Percentiles rank a stretch among this genome's conserved stretches.
phyloP scores from a whole-genome alignment of 2,888 invertebrate species.

The Nymphalis polychloros region DNA sequence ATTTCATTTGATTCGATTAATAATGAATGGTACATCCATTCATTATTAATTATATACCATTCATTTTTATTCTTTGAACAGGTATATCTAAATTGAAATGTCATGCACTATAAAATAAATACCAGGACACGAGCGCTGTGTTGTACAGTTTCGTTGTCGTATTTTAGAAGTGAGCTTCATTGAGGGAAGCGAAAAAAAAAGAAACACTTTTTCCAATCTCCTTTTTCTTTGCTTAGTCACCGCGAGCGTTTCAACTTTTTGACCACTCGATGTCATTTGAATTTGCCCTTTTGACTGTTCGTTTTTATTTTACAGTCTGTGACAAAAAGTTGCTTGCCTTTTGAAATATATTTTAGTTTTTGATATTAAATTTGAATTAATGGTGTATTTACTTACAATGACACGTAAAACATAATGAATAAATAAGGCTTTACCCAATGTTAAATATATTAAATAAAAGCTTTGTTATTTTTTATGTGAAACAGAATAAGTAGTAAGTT shows the following conservation, averaged over 20 bases:
- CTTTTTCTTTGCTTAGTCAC: slow-evolving; percentile 28
- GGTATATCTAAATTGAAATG: no score
- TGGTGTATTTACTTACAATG: background rate
- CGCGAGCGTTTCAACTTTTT: slow-evolving; percentile 26
- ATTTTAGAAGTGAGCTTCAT: slow-evolving; percentile 26
- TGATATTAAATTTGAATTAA: background rate
- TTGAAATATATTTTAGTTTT: background rate
- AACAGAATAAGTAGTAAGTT: no score
- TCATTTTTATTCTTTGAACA: no score
- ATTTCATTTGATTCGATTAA: no score
- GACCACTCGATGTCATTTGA: slow-evolving; percentile 30
- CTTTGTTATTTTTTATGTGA: no score
- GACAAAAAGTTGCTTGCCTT: background rate
- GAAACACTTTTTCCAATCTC: slow-evolving; percentile 16
- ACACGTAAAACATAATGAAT: no score
- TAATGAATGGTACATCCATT: no score
- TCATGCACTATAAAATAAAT: background rate
- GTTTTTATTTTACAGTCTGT: slow-evolving; percentile 12
- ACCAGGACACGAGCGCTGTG: background rate
- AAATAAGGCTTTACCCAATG: no score
- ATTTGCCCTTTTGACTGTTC: slow-evolving; percentile 18
- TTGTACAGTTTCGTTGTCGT: slow-evolving; percentile 5
- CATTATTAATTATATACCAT: no score
- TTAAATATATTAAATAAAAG: no score
- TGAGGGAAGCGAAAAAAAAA: slow-evolving; percentile 40